Conservation (phyloP, 2,888 invertebrate species). For the Macaria liturata region DNA sequence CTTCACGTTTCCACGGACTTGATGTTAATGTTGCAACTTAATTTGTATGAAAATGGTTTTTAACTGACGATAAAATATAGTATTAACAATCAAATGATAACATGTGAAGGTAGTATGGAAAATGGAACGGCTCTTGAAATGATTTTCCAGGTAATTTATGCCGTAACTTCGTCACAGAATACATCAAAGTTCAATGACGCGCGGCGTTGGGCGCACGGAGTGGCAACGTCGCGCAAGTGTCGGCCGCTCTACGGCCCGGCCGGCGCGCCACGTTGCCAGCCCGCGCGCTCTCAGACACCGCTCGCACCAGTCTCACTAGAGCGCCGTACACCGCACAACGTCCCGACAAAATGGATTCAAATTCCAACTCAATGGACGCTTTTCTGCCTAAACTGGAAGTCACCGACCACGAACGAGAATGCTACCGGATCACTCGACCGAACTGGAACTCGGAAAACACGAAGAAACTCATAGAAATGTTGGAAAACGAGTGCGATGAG, state of each 20-base stretch:
- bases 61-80: no score
- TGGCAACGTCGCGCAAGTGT: constrained; percentile 45
- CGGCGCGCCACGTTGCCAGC: constrained; percentile 60
- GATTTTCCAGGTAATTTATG: no score
- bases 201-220: constrained; percentile 19
- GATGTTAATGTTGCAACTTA: no score
- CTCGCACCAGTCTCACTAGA: constrained; percentile 79
- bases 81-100: no score
- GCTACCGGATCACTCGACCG: constrained; percentile 42
- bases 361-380: constrained; percentile 61
- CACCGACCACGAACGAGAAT: constrained; percentile 48
- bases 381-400: constrained; percentile 64
- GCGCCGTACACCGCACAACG: constrained; percentile 60
- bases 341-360: constrained; percentile 61
- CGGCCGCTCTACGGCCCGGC: constrained; percentile 10
- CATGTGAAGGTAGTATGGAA: no score
- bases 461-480: constrained; percentile 58
- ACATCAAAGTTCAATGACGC: constrained; percentile 1
- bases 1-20: constrained; percentile 10
- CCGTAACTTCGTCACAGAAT: constrained; percentile 18
- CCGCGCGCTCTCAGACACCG: constrained; percentile 57
- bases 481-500: constrained; percentile 67
- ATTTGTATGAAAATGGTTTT: no score
- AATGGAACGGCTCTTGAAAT: no score
- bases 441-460: constrained; percentile 68